A percentile compares a stretch with the other conserved stretches of the same genome.
Conservation (phyloP, 2,113 vertebrate species). For the Serilophus lunatus region DNA sequence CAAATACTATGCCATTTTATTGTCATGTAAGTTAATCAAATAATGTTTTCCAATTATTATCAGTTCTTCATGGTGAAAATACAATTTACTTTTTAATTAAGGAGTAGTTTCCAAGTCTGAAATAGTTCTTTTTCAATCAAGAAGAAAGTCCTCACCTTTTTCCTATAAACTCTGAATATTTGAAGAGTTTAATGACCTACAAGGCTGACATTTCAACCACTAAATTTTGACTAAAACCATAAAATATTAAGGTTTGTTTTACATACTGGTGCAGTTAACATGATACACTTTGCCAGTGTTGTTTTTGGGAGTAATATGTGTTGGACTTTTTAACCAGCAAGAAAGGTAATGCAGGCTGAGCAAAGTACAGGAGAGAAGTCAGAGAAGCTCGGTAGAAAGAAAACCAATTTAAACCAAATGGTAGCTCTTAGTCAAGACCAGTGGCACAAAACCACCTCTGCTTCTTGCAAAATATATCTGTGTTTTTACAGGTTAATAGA, state of each 20-base stretch:
- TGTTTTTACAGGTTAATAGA: background rate
- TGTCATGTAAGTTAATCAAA: constrained; percentile 46
- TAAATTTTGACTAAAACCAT: constrained; percentile 15
- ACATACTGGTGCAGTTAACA: background rate
- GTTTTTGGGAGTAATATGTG: background rate
- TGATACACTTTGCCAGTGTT: background rate
- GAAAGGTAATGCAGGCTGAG: background rate
- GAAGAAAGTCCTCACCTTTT: constrained; percentile 29
- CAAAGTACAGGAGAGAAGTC: background rate
- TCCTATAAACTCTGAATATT: constrained; percentile 1
- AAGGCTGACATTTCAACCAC: constrained; percentile 30
- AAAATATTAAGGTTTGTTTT: constrained; percentile 6
- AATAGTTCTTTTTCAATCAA: constrained; percentile 58
- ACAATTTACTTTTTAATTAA: constrained; percentile 61
- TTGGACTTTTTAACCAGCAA: background rate
- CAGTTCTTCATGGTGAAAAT: constrained; percentile 32
- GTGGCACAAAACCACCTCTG: background rate
- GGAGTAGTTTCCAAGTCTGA: constrained; percentile 19
- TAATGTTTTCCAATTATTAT: constrained; percentile 56
- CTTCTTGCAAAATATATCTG: background rate
- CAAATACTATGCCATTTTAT: constrained; percentile 1
- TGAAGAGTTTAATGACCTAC: constrained; percentile 40
- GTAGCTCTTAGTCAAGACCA: background rate
- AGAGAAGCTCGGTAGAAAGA: background rate
- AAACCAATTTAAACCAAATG: constrained; percentile 25